These are phyloP conservation scores for Campylorhamphus procurvoides DNA, from an alignment of 2,113 vertebrate species.

Conservation along the genomic window DNA sequence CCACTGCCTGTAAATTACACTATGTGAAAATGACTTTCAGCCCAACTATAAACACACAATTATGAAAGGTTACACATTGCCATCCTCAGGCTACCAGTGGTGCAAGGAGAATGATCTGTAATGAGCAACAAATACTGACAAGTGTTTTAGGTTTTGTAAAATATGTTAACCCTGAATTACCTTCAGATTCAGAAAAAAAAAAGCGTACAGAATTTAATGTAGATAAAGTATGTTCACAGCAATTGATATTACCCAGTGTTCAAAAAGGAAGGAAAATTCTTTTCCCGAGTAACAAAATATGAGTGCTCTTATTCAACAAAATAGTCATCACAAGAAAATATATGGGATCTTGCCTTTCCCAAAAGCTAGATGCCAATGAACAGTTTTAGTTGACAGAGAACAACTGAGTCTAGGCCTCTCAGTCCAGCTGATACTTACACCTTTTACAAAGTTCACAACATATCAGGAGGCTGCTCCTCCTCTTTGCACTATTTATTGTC, in stretches of 20 bases:
- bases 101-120: background rate
- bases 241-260: background rate
- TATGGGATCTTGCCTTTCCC: background rate
- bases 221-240: background rate
- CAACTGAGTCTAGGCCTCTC: background rate
- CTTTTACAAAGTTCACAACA: background rate
- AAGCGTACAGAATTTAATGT: background rate
- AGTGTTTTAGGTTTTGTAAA: background rate
- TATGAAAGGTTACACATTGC: background rate
- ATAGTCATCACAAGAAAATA: background rate
- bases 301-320: background rate
- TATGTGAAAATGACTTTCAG: slow-evolving; percentile 31
- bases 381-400: background rate
- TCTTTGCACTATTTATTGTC: background rate
- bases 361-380: background rate
- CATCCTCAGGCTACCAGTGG: background rate
- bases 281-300: background rate
- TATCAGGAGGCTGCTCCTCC: background rate
- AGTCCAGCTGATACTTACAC: background rate
- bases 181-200: background rate
- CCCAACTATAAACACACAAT: background rate
- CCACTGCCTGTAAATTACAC: slow-evolving; percentile 1
- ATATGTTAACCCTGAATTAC: background rate
- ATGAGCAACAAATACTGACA: background rate
- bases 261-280: background rate